A percentile compares a stretch with the other conserved stretches of the same genome.
Evolutionary conservation across 2,113 vertebrate genomes (phyloP).

Genomic region (Sminthopsis crassicaudata): DNA sequence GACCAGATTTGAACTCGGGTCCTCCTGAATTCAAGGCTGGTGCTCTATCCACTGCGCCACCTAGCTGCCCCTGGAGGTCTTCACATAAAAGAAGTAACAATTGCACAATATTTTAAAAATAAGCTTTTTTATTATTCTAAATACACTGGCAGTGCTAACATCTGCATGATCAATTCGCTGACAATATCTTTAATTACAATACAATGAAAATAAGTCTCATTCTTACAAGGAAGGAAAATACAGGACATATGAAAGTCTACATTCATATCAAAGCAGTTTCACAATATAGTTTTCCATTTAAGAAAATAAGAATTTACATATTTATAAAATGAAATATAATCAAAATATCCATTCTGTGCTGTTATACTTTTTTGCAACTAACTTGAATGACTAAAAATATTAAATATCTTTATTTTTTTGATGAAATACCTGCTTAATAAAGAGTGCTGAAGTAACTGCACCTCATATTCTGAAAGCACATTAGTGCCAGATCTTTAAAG

Average conservation of each 20-base stretch:
- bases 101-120: constrained; percentile 35
- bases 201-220: constrained; percentile 49
- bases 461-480: neutral
- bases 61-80: too few relatives aligned
- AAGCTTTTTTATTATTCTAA: constrained; percentile 31
- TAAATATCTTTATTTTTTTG: neutral
- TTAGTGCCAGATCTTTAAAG: neutral
- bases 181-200: constrained; percentile 28
- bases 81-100: neutral
- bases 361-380: neutral
- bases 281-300: neutral
- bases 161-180: neutral
- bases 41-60: too few relatives aligned
- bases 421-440: constrained; percentile 10
- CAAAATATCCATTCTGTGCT: neutral
- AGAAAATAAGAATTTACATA: neutral
- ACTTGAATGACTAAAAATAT: constrained; percentile 6
- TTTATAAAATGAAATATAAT: constrained; percentile 16
- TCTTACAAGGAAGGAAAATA: constrained; percentile 53
- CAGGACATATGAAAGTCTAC: constrained; percentile 38
- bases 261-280: constrained; percentile 55
- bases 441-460: neutral
- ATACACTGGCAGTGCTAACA: constrained; percentile 12
- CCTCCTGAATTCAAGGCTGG: too few relatives aligned
- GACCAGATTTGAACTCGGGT: too few relatives aligned